These are phyloP conservation scores for Plectrocnemia conspersa DNA, from an alignment of 1,140 invertebrate species.

Conservation along the genomic window DNA sequence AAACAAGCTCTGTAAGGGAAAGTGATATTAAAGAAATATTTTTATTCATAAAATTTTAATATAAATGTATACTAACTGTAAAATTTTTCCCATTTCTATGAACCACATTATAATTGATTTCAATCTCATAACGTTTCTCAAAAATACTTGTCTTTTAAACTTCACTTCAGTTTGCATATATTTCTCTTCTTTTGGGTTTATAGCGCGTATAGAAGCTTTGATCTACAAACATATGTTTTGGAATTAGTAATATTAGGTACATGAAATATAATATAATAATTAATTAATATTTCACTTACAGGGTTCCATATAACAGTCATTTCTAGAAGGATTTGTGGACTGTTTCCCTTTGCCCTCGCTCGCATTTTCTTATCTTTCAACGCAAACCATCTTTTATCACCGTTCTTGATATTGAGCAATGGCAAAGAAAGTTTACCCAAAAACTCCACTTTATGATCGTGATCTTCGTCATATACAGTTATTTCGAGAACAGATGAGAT, in stretches of 20 bases:
- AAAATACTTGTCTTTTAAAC: slow-evolving; percentile 91
- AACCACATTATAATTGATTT: slow-evolving; percentile 86
- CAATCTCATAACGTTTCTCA: slow-evolving; percentile 89
- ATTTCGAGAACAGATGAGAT: slow-evolving; percentile 94
- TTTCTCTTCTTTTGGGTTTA: slow-evolving; percentile 95
- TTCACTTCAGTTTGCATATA: slow-evolving; percentile 92
- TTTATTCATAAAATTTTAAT: slow-evolving; percentile 11
- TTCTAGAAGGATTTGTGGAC: slow-evolving; percentile 87
- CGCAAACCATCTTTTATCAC: slow-evolving; percentile 92
- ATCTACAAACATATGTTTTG: too few relatives aligned
- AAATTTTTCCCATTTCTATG: slow-evolving; percentile 83
- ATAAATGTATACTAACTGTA: slow-evolving; percentile 67
- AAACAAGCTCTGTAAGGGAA: slow-evolving; percentile 75
- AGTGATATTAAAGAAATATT: background rate
- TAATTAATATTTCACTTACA: slow-evolving; percentile 50
- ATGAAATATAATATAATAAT: background rate
- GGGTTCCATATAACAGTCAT: slow-evolving; percentile 91
- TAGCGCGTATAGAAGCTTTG: slow-evolving; percentile 81
- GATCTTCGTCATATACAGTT: slow-evolving; percentile 98
- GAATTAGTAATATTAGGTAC: too few relatives aligned
- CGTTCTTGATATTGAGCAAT: slow-evolving; percentile 79
- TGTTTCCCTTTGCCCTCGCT: slow-evolving; percentile 82
- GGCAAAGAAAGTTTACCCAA: slow-evolving; percentile 91
- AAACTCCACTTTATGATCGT: slow-evolving; percentile 97
- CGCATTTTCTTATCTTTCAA: slow-evolving; percentile 95